These are phyloP conservation scores for Biston stratarius DNA, from an alignment of 2,888 invertebrate genomes.

Conservation along the genomic window DNA sequence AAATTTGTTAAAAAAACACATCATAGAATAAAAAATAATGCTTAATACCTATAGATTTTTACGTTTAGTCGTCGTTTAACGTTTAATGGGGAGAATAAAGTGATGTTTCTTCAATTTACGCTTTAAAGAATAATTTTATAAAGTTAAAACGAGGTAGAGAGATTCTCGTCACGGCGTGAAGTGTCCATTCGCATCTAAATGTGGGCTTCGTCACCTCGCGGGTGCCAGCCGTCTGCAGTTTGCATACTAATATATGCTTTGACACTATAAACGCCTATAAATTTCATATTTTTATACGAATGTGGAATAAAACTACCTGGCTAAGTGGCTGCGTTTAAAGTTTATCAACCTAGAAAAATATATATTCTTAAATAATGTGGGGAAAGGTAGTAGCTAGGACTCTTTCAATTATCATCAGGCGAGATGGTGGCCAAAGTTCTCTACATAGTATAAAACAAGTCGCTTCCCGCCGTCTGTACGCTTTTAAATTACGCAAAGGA, in stretches of 20 bases:
- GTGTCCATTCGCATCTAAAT: conserved; percentile 74
- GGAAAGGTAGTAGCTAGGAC: too few species aligned
- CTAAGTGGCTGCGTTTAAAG: conserved; percentile 37
- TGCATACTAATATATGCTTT: conserved; percentile 73
- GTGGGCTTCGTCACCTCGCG: conserved; percentile 77
- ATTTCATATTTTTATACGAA: conserved; percentile 55
- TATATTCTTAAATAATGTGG: neutral
- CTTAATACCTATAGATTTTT: neutral
- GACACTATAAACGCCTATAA: conserved; percentile 48
- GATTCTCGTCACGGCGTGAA: conserved; percentile 63
- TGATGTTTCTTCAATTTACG: conserved; percentile 22
- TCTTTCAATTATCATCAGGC: too few species aligned
- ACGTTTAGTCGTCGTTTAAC: neutral
- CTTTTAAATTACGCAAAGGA: too few species aligned
- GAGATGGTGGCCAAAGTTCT: too few species aligned
- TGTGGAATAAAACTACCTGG: conserved; percentile 51
- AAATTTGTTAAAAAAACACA: too few species aligned
- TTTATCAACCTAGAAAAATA: conserved; percentile 49
- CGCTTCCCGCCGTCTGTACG: too few species aligned
- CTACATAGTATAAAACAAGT: too few species aligned
- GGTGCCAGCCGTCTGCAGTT: conserved; percentile 60
- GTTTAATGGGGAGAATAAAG: conserved; percentile 11
- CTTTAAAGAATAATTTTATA: conserved; percentile 25
- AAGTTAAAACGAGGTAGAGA: conserved; percentile 7
- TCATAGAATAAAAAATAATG: too few species aligned